Evolutionary conservation across 2,797 vertebrate genomes (phyloP).

Genomic region (Xenentodon cancila): DNA sequence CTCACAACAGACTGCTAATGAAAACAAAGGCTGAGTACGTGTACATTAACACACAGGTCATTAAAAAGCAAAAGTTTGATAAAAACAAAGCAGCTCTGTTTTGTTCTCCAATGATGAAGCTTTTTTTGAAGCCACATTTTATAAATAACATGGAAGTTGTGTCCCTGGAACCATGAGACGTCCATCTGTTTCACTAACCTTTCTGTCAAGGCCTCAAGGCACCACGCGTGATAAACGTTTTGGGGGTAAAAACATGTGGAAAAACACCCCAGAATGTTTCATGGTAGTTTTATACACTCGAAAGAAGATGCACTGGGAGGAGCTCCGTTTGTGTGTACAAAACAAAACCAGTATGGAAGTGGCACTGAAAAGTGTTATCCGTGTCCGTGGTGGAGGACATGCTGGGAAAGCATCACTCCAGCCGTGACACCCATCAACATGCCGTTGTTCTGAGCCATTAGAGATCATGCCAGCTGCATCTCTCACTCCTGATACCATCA

Average conservation of each 20-base stretch:
- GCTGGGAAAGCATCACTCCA: too few relatives aligned
- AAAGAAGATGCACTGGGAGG: constrained; percentile 24
- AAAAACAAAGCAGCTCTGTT: neutral
- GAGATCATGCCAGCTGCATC: neutral
- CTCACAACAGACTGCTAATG: too few relatives aligned
- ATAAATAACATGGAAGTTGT: neutral
- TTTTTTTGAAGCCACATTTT: neutral
- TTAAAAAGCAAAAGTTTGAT: neutral
- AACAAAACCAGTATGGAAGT: constrained; percentile 26
- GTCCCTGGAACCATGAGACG: too few relatives aligned
- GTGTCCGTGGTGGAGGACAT: too few relatives aligned
- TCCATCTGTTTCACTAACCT: neutral
- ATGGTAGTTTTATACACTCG: constrained; percentile 27
- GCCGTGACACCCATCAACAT: too few relatives aligned
- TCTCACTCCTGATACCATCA: too few relatives aligned
- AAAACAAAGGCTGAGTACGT: too few relatives aligned
- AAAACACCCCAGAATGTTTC: neutral
- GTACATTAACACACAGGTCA: too few relatives aligned
- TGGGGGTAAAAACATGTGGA: neutral
- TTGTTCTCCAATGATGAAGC: too few relatives aligned
- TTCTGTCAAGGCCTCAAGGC: constrained; percentile 3
- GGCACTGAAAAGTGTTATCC: constrained; percentile 12
- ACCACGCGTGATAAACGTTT: neutral
- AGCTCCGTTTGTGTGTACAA: constrained; percentile 50
- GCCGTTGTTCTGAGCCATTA: too few relatives aligned